These are phyloP conservation scores for Corticium candelabrum DNA, from an alignment of 37 sponge, comb jelly and placozoan species.

Conservation along the genomic window DNA sequence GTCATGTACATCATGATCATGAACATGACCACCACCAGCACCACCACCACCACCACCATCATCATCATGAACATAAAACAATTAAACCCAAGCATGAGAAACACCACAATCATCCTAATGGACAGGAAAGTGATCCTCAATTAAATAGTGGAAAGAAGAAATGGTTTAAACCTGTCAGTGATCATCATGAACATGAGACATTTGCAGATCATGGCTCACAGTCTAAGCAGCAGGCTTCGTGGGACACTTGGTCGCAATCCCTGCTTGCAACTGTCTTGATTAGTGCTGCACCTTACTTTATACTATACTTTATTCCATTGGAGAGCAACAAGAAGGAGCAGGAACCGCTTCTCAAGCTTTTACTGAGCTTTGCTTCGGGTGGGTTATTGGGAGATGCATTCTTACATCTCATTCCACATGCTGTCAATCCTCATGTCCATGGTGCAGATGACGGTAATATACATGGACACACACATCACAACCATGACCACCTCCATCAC, in stretches of 20 bases:
- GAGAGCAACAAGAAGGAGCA: constrained; percentile 40
- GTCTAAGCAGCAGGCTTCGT: constrained; percentile 3
- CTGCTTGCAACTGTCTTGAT: constrained; percentile 67
- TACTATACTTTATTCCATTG: constrained; percentile 83
- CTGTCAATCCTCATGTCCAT: constrained; percentile 65
- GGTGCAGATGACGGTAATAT: constrained; percentile 11
- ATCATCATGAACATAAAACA: too few relatives aligned
- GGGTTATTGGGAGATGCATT: constrained; percentile 94
- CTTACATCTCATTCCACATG: constrained; percentile 93
- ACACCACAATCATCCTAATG: too few relatives aligned
- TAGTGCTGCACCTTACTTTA: constrained; percentile 76
- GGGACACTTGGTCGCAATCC: constrained; percentile 45
- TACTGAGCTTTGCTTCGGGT: constrained; percentile 91
- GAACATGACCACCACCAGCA: neutral
- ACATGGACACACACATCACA: constrained; percentile 27
- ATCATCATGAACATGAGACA: neutral
- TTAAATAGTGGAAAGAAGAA: too few relatives aligned
- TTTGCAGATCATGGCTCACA: neutral
- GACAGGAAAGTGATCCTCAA: too few relatives aligned
- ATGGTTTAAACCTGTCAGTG: too few relatives aligned
- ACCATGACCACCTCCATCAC: constrained; percentile 26
- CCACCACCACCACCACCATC: neutral
- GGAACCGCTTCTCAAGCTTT: constrained; percentile 53
- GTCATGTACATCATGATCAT: neutral
- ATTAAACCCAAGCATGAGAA: too few relatives aligned